Base-by-base conservation (phyloP, 2,888 invertebrate species). In the Leptinotarsa juncta region DNA sequence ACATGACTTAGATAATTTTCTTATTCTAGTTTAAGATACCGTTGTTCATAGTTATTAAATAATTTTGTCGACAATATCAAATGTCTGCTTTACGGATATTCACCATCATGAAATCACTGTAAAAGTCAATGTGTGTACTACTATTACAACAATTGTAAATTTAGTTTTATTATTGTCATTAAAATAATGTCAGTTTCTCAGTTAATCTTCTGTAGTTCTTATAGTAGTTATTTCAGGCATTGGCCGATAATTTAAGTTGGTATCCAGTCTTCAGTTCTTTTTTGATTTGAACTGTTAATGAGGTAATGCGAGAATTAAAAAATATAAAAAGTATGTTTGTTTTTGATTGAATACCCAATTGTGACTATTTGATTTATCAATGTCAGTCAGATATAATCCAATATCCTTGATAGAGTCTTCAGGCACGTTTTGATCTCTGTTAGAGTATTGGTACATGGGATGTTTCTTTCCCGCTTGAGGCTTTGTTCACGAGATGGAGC, bases 231-330 rank as follows among this genome's bases (percentile, higher is more conserved):
- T 82, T 80, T 80, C 81, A 79, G 81, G 82, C 81, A 75, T 80
- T 76, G 55, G 81, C 80, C 75, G 67, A 82, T 84, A 79, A 82
- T 83, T 81, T 85, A 83, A 84, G 84, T 85, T 84, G 80, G 83
- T 84, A 83, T 84, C 82, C 82, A 84, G 82, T 82, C 82, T 84
- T 84, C 82, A 80, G 84, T 85, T 84, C 83, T 81, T 82, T 83
- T 84, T 84, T 84, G 84, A 83, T 85, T 71, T 83, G 80, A 84
- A 83, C 82, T 85, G 84, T 85, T 85, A 85, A 82, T 83, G 83
- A 84, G 82, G 83, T 82, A 84, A 82, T 82, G 82, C 81, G 78
- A 82, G 80, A 85, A 79, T 82, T 81, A 82, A 82, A 78, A 26
- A 76, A 75, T 75, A 71, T 77, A 80, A 81, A 77, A 74, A 72